A percentile compares a stretch with the other conserved stretches of the same genome.
phyloP scores from a whole-genome alignment of 2,113 vertebrate species.

The Odobenus rosmarus region DNA sequence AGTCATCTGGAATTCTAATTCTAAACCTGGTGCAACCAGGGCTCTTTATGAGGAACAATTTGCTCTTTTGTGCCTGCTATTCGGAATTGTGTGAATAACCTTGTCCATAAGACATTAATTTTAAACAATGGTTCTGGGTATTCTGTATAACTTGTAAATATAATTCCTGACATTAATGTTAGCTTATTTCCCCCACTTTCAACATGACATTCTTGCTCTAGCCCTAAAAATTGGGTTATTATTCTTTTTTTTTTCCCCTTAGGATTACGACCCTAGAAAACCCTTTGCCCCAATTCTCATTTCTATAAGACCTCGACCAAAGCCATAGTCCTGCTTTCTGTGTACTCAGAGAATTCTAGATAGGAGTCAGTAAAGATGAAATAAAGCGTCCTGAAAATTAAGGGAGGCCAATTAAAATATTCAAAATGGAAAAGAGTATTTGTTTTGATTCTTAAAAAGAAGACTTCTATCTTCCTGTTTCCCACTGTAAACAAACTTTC shows the following conservation, averaged over 20 bases:
- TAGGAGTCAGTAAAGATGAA: neutral
- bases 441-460: conserved; percentile 11
- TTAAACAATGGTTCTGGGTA: conserved; percentile 51
- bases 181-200: neutral
- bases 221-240: neutral
- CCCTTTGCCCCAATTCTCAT: neutral
- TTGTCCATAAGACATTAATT: conserved; percentile 39
- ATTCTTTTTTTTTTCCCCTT: neutral
- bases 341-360: neutral
- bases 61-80: conserved; percentile 64
- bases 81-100: conserved; percentile 53
- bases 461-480: neutral
- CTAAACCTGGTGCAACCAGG: neutral
- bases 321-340: neutral
- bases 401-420: neutral
- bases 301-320: neutral
- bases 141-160: conserved; percentile 22
- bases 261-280: neutral
- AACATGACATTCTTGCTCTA: neutral
- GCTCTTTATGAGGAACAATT: conserved; percentile 63
- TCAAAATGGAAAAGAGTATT: neutral
- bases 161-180: conserved; percentile 4
- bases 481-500: neutral
- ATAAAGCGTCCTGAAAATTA: conserved; percentile 6
- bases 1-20: conserved; percentile 77